Evolutionary conservation across 2,113 vertebrate genomes (phyloP).

Genomic region (Cairina moschata): DNA sequence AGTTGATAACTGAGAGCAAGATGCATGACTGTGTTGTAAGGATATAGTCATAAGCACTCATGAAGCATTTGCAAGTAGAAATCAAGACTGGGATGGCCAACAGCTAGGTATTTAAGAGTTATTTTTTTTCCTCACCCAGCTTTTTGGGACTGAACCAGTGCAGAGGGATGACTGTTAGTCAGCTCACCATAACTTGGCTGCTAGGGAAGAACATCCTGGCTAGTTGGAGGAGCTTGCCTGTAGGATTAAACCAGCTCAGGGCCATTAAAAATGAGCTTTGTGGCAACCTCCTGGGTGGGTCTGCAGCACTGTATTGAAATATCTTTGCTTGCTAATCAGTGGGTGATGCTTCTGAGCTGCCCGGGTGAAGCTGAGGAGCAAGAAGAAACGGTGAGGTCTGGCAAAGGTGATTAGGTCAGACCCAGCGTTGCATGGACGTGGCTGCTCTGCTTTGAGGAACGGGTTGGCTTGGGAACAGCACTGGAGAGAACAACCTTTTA

Average conservation of each 20-base stretch:
- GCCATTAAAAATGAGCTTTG: neutral
- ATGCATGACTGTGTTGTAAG: too few species aligned
- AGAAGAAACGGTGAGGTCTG: neutral
- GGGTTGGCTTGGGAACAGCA: neutral
- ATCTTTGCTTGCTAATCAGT: neutral
- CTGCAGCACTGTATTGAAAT: neutral
- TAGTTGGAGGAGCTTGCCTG: neutral
- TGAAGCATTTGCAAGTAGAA: neutral
- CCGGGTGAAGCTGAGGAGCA: neutral
- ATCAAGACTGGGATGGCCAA: neutral
- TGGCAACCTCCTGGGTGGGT: neutral
- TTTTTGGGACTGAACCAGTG: neutral
- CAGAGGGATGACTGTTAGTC: neutral
- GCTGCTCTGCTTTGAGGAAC: neutral
- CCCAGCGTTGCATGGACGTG: fast-evolving
- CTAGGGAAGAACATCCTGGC: neutral
- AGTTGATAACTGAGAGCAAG: neutral
- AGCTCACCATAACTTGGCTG: neutral
- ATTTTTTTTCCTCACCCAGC: neutral
- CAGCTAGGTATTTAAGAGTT: neutral
- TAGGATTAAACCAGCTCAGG: neutral
- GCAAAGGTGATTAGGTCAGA: neutral
- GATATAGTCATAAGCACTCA: neutral
- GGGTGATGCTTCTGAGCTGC: neutral
- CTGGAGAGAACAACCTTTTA: neutral